These are phyloP conservation scores for Lepetodrilus schrolli DNA, from an alignment of 2,888 invertebrate species.

Conservation along the genomic window DNA sequence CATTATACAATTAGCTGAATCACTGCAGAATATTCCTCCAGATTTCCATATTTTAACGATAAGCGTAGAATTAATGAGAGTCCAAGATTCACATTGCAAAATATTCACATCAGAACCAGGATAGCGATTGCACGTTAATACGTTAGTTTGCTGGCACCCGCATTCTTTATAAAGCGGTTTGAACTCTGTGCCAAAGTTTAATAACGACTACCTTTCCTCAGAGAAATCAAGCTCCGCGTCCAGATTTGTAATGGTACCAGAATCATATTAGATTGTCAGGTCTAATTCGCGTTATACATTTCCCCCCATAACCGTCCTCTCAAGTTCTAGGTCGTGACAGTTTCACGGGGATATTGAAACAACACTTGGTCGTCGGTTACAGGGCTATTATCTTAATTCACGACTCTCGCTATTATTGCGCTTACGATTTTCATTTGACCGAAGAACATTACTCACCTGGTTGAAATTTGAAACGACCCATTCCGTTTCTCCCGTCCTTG, in stretches of 20 bases:
- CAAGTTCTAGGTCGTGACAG: background rate
- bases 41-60: too few relatives aligned
- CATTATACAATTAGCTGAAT: too few relatives aligned
- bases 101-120: too few relatives aligned
- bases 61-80: too few relatives aligned
- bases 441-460: background rate
- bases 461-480: conserved; percentile 1
- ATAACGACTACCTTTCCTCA: background rate
- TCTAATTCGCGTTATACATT: conserved; percentile 10
- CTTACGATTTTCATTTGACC: conserved; percentile 6
- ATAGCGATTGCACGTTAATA: too few relatives aligned
- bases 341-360: background rate
- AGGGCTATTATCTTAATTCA: conserved; percentile 18
- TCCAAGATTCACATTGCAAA: too few relatives aligned
- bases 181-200: conserved; percentile 5
- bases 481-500: background rate
- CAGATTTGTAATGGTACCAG: background rate
- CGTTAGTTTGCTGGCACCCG: too few relatives aligned
- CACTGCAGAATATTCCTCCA: too few relatives aligned
- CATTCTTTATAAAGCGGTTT: conserved; percentile 1
- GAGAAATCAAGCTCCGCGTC: background rate
- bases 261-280: conserved; percentile 13
- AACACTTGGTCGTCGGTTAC: background rate
- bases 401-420: background rate
- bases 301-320: background rate